Percentiles rank a stretch among this genome's conserved stretches.
Conservation (phyloP, 2,888 invertebrate genomes). For the Tetragonisca angustula region DNA sequence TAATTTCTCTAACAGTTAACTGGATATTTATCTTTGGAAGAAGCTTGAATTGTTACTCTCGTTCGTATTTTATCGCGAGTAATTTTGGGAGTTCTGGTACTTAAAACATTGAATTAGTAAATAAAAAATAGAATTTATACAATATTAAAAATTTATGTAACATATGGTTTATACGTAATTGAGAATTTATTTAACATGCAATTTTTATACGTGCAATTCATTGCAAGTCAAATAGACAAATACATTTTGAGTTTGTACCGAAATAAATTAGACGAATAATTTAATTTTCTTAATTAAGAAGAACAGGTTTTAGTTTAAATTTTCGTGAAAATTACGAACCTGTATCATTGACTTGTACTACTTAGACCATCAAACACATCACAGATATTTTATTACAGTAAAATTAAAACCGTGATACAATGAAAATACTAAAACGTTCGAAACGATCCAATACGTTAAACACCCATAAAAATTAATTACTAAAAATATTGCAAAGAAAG, state of each 20-base stretch:
- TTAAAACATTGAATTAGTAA: background rate
- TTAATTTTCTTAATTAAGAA: background rate
- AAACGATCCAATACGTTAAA: background rate
- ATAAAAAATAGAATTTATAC: background rate
- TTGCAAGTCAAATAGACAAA: background rate
- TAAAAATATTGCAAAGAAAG: background rate
- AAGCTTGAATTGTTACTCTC: background rate
- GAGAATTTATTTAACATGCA: background rate
- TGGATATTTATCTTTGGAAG: background rate
- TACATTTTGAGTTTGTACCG: too few relatives aligned
- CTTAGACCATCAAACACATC: background rate
- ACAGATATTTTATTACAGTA: background rate
- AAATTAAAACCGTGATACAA: background rate
- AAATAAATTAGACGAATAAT: background rate
- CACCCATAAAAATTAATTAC: background rate
- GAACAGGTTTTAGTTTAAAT: background rate
- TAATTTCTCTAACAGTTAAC: background rate
- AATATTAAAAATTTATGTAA: background rate
- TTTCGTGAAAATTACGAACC: background rate
- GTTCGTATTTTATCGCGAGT: too few relatives aligned
- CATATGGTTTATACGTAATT: background rate
- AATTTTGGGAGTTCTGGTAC: too few relatives aligned
- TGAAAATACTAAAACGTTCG: background rate
- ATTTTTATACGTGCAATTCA: background rate
- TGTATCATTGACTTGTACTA: fast-evolving